Conservation (phyloP, 2,888 invertebrate species). For the Dasypolia templi region DNA sequence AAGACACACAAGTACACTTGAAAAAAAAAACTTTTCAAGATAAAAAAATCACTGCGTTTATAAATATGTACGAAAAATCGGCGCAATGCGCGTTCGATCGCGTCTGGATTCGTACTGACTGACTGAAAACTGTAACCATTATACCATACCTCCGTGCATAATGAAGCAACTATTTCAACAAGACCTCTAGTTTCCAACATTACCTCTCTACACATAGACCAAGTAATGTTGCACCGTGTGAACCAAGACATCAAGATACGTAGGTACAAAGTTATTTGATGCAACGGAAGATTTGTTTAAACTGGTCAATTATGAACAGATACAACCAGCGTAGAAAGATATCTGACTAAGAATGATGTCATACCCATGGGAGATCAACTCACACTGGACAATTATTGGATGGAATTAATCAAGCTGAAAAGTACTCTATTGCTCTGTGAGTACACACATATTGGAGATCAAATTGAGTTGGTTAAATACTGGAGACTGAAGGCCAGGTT, state of each 20-base stretch:
- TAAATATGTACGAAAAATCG: slow-evolving; percentile 24
- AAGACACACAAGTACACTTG: too few species aligned
- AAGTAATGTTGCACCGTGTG: slow-evolving; percentile 9
- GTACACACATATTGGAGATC: neutral
- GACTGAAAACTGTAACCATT: slow-evolving; percentile 78
- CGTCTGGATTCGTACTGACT: slow-evolving; percentile 73
- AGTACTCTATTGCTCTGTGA: neutral
- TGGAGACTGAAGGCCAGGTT: neutral
- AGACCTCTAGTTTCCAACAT: slow-evolving; percentile 44
- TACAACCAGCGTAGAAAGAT: neutral
- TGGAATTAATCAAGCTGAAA: slow-evolving; percentile 7
- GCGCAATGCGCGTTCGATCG: slow-evolving; percentile 75
- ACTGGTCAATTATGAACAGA: slow-evolving; percentile 25
- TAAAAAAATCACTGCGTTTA: neutral
- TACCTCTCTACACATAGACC: neutral
- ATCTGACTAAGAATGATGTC: neutral
- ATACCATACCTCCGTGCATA: slow-evolving; percentile 61
- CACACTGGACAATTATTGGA: neutral
- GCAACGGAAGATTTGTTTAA: slow-evolving; percentile 24
- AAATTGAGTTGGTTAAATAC: slow-evolving; percentile 11
- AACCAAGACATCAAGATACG: slow-evolving; percentile 35
- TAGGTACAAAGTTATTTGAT: neutral
- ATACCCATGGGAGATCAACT: neutral
- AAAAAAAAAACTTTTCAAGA: neutral
- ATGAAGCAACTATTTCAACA: slow-evolving; percentile 50